Evolutionary conservation across 2,113 vertebrate species (phyloP).

Genomic region (Nestor notabilis): DNA sequence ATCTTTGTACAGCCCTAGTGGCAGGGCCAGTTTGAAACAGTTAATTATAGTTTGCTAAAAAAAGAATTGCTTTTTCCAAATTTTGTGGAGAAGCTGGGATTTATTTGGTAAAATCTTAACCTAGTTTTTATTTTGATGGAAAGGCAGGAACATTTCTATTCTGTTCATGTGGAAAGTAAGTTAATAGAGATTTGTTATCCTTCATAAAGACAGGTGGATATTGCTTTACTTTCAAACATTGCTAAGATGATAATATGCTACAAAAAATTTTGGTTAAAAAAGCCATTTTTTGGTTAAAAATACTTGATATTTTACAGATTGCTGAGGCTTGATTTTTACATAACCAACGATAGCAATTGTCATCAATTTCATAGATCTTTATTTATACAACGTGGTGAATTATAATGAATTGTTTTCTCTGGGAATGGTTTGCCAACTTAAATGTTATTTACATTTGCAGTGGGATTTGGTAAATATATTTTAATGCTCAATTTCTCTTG

Average conservation of each 20-base stretch:
- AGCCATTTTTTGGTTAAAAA: neutral
- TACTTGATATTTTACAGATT: neutral
- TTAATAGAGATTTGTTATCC: neutral
- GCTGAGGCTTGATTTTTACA: neutral
- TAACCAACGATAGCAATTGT: neutral
- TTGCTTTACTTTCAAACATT: neutral
- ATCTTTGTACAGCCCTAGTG: neutral
- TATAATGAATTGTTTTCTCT: neutral
- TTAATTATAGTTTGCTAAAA: neutral
- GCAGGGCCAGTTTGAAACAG: neutral
- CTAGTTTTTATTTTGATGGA: neutral
- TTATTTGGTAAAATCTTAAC: neutral
- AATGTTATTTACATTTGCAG: neutral
- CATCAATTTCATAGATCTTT: neutral
- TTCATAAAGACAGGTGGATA: neutral
- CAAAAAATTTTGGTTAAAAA: neutral
- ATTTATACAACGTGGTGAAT: neutral
- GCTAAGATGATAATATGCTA: neutral
- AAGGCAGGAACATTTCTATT: neutral
- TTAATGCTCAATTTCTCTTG: neutral
- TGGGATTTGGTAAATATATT: neutral
- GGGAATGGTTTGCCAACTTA: neutral
- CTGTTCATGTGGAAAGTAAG: neutral
- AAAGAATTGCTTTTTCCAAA: neutral
- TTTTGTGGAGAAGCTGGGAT: neutral